phyloP scores from a whole-genome alignment of 2,113 vertebrate genomes.

The Clarias magur region DNA sequence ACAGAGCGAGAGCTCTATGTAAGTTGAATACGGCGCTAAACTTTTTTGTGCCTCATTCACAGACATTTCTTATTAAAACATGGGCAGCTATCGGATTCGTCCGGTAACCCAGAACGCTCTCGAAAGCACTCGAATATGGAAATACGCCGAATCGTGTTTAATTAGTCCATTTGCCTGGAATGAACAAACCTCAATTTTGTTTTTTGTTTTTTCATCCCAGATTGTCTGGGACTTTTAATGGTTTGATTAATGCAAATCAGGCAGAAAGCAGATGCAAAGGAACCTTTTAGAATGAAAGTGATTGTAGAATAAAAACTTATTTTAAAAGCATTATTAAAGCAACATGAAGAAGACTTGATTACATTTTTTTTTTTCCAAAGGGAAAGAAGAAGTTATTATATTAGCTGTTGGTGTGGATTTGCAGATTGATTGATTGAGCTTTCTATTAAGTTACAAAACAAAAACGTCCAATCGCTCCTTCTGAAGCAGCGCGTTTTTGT shows the following conservation, averaged over 20 bases:
- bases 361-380: slow-evolving; percentile 25
- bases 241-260: slow-evolving; percentile 15
- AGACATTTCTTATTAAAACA: not conserved
- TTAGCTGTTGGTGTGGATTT: not conserved
- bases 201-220: not conserved
- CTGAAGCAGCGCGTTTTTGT: not conserved
- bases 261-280: not conserved
- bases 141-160: not conserved
- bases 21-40: not conserved
- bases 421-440: not conserved
- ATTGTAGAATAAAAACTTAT: too few species aligned
- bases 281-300: not conserved
- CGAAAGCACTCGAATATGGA: not conserved
- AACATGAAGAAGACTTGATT: slow-evolving; percentile 12
- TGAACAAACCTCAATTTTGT: not conserved
- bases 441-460: not conserved
- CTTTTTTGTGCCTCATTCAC: too few species aligned
- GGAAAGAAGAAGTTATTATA: slow-evolving; percentile 6
- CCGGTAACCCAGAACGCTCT: not conserved
- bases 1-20: not conserved
- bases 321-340: slow-evolving; percentile 37
- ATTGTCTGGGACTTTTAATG: not conserved
- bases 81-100: not conserved
- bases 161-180: slow-evolving; percentile 4
- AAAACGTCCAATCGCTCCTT: not conserved